phyloP scores from a whole-genome alignment of 2,797 vertebrate species.

The Sebastes diploproa region DNA sequence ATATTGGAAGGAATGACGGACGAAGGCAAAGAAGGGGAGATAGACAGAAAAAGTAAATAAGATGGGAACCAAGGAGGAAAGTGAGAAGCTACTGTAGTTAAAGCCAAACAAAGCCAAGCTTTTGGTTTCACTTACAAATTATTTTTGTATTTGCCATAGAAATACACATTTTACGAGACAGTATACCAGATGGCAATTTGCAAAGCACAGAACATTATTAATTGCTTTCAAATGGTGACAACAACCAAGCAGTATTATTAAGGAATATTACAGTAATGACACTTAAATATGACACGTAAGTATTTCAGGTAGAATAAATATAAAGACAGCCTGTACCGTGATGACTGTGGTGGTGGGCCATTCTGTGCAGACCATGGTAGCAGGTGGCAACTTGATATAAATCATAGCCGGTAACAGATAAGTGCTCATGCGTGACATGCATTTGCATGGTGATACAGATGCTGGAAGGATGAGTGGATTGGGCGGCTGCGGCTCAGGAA shows the following conservation, averaged over 20 bases:
- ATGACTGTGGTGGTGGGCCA: neutral
- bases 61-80: neutral
- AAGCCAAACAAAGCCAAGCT: neutral
- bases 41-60: neutral
- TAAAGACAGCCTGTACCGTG: neutral
- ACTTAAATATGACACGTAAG: neutral
- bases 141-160: neutral
- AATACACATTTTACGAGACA: neutral
- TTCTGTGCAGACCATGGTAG: neutral
- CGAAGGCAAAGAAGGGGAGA: neutral
- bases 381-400: neutral
- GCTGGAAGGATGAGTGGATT: neutral
- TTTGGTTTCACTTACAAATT: neutral
- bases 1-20: neutral
- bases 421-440: neutral
- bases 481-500: neutral
- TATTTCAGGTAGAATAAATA: neutral
- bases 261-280: neutral
- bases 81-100: neutral
- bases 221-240: neutral
- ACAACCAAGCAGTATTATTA: neutral
- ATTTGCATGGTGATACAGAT: conserved; percentile 5
- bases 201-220: neutral
- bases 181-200: neutral
- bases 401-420: conserved; percentile 10